Evolutionary conservation across 2,113 vertebrate genomes (phyloP).

Genomic region (Gila orcuttii): DNA sequence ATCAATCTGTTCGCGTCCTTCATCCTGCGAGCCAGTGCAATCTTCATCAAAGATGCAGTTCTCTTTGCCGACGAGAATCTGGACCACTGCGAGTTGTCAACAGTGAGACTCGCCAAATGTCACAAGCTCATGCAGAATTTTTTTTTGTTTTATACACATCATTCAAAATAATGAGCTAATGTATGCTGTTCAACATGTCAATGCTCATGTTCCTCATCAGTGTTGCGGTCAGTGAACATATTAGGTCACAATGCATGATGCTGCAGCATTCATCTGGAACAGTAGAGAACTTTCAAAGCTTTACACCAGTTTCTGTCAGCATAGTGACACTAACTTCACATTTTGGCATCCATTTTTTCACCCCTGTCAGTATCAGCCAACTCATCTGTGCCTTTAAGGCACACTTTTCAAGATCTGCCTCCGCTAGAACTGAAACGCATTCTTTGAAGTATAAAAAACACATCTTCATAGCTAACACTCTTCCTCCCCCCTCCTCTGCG

Average conservation of each 20-base stretch:
- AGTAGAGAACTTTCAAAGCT: not conserved
- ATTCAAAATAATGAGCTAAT: not conserved
- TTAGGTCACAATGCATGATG: not conserved
- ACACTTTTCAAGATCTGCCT: conserved; percentile 36
- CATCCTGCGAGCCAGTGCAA: conserved; percentile 78
- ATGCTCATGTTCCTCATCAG: not conserved
- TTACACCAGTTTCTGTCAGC: not conserved
- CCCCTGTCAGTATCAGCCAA: conserved; percentile 1
- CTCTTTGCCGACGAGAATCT: conserved; percentile 81
- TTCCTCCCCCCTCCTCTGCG: not conserved
- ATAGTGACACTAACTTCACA: not conserved
- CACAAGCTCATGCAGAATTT: not conserved
- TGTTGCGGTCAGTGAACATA: not conserved
- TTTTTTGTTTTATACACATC: not conserved
- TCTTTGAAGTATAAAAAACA: conserved; percentile 29
- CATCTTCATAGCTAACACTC: not conserved
- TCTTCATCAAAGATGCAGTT: conserved; percentile 83
- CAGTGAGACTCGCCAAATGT: conserved; percentile 67
- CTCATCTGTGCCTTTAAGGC: conserved; percentile 6
- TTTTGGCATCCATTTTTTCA: not conserved
- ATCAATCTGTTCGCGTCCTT: conserved; percentile 88
- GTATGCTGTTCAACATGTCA: not conserved
- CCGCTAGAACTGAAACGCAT: conserved; percentile 13
- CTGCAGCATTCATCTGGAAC: not conserved
- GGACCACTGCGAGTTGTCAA: conserved; percentile 84